phyloP scores from a whole-genome alignment of 2,113 vertebrate species.

The Pao palembangensis region DNA sequence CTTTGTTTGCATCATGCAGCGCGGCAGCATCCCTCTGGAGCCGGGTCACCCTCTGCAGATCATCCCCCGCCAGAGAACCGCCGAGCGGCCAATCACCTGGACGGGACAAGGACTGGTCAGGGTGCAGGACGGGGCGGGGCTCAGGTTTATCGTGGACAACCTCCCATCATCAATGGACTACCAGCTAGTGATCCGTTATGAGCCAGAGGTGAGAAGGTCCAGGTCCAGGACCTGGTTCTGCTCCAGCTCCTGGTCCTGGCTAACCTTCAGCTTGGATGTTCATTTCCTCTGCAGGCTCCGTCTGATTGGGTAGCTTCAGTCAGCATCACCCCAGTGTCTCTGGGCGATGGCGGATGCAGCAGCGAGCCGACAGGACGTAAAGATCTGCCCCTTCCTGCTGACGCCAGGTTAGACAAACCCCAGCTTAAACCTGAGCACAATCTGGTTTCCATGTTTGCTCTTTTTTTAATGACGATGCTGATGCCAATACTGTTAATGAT shows the following conservation, averaged over 20 bases:
- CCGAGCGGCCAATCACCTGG: conserved; percentile 71
- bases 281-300: conserved; percentile 59
- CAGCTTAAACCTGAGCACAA: background rate
- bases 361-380: conserved; percentile 45
- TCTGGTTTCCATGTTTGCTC: no score
- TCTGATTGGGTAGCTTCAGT: conserved; percentile 81
- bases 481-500: background rate
- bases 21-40: conserved; percentile 39
- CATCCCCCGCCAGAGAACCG: conserved; percentile 64
- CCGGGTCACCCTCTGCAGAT: conserved; percentile 48
- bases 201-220: conserved; percentile 74
- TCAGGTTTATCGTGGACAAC: conserved; percentile 80
- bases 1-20: conserved; percentile 5
- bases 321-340: conserved; percentile 44
- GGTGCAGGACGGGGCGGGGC: conserved; percentile 72
- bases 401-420: conserved; percentile 71
- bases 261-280: background rate
- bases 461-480: no score
- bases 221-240: background rate
- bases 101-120: conserved; percentile 81
- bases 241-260: background rate
- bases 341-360: conserved; percentile 58
- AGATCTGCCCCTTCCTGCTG: conserved; percentile 66
- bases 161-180: conserved; percentile 80
- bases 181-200: conserved; percentile 76